Conservation (phyloP, 2,113 vertebrate genomes). For the Anser brachyrhynchus region DNA sequence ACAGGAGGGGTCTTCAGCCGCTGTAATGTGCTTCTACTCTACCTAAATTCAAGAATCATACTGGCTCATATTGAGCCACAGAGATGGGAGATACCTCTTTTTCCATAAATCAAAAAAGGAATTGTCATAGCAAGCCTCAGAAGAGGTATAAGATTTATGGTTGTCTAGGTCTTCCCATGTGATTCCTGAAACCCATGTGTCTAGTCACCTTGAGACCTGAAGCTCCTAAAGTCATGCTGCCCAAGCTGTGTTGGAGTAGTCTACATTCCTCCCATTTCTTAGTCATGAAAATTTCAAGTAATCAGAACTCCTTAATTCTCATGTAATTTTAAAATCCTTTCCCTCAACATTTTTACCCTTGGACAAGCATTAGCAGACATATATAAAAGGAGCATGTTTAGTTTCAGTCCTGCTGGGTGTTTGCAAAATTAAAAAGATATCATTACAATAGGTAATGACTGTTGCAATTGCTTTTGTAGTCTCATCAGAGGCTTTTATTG, state of each 20-base stretch:
- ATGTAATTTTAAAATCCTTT: conserved; percentile 23
- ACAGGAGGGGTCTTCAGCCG: background rate
- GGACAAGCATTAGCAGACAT: conserved; percentile 12
- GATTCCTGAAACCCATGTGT: background rate
- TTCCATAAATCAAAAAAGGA: background rate
- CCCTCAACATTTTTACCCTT: background rate
- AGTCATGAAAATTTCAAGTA: conserved; percentile 8
- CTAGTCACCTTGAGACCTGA: background rate
- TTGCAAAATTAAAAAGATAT: conserved; percentile 49
- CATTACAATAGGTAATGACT: conserved; percentile 37
- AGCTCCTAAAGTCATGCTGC: background rate
- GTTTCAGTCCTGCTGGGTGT: conserved; percentile 2
- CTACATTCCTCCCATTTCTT: background rate
- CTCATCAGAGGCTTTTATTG: conserved; percentile 30
- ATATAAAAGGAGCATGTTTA: conserved; percentile 25
- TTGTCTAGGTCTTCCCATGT: background rate
- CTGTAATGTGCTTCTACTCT: background rate
- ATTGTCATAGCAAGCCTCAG: background rate
- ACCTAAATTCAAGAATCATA: background rate
- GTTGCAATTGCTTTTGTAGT: conserved; percentile 36
- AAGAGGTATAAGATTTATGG: background rate
- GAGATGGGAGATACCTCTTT: background rate
- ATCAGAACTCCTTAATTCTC: conserved; percentile 40
- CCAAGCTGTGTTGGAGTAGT: background rate
- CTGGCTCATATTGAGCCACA: background rate